Evolutionary conservation across 2,888 invertebrate genomes (phyloP).

Genomic region (Alentia gelatinosa): DNA sequence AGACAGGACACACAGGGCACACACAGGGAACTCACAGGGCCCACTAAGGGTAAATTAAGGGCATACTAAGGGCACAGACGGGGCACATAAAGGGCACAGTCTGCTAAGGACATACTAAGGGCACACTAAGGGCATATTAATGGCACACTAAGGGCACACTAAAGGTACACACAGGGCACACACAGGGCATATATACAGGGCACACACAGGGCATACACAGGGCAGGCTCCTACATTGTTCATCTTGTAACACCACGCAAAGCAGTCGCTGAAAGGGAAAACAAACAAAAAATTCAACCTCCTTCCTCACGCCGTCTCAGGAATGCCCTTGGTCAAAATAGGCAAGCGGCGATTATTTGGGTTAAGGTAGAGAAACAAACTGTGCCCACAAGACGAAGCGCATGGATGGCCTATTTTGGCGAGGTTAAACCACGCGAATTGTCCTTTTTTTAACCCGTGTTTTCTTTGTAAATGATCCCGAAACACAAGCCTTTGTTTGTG

Average conservation of each 20-base stretch:
- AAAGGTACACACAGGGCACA: background rate
- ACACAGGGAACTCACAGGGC: background rate
- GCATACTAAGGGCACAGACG: no score
- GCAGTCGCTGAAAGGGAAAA: background rate
- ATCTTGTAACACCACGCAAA: no score
- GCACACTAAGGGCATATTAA: no score
- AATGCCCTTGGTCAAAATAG: no score
- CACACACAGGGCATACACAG: background rate
- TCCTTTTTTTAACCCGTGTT: background rate
- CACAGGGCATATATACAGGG: background rate
- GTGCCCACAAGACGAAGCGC: background rate
- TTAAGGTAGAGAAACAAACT: background rate
- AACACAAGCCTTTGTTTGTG: conserved; percentile 17
- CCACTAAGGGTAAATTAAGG: no score
- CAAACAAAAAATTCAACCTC: no score
- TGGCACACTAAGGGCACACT: background rate
- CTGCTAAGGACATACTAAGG: no score
- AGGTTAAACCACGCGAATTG: background rate
- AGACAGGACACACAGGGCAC: background rate
- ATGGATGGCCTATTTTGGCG: background rate
- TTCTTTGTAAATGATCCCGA: background rate
- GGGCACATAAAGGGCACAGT: no score
- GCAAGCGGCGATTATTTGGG: no score
- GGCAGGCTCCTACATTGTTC: no score
- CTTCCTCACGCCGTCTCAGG: no score